Conservation (phyloP, 2,113 vertebrate genomes). For the Halichoerus grypus region DNA sequence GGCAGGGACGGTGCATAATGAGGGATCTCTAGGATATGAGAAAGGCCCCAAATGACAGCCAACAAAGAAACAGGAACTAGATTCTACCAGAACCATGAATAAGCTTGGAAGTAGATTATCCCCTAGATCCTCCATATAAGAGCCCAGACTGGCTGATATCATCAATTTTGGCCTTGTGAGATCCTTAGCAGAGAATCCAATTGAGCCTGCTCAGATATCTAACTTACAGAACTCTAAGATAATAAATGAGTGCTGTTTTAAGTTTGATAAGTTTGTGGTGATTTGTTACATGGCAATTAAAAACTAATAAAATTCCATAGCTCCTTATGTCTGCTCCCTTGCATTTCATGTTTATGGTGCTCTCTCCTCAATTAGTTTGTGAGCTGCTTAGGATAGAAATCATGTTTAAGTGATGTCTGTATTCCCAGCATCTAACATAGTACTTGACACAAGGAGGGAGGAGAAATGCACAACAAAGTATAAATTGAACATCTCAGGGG, state of each 20-base stretch:
- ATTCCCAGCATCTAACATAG: not conserved
- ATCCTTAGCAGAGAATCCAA: not conserved
- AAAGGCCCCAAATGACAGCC: not conserved
- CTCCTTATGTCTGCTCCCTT: not conserved
- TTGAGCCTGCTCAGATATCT: not conserved
- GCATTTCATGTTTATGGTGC: not conserved
- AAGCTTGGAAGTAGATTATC: not conserved
- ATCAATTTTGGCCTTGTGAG: not conserved
- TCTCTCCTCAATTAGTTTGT: not conserved
- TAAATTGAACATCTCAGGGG: not conserved
- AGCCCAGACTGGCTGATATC: not conserved
- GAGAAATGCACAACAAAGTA: not conserved
- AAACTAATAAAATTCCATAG: not conserved
- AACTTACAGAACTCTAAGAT: not conserved
- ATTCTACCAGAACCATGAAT: not conserved
- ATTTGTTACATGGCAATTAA: not conserved
- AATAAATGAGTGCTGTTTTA: not conserved
- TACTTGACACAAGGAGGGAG: not conserved
- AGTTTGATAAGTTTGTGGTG: not conserved
- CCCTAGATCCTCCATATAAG: not conserved
- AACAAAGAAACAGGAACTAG: not conserved
- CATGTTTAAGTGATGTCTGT: not conserved
- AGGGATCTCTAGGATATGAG: not conserved
- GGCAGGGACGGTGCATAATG: not conserved
- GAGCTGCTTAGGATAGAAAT: not conserved